phyloP scores from a whole-genome alignment of 64 coral and sea anemone genomes.

The Montipora efflorescens region DNA sequence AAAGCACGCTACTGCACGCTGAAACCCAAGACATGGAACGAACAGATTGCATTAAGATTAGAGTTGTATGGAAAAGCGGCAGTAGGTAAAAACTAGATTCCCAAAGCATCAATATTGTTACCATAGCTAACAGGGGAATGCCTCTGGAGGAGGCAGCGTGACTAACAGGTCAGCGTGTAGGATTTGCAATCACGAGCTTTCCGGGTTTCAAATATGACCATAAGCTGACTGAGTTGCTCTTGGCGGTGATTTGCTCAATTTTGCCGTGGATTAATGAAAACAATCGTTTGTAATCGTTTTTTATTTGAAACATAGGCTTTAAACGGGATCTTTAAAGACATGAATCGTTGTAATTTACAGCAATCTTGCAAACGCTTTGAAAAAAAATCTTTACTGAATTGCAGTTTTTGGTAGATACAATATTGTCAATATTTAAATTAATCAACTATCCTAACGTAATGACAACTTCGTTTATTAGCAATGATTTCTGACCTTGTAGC shows the following conservation, averaged over 20 bases:
- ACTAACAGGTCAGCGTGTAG: too few relatives aligned
- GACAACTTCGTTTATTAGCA: too few relatives aligned
- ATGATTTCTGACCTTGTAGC: neutral
- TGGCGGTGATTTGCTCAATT: too few relatives aligned
- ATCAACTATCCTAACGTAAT: too few relatives aligned
- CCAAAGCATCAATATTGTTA: too few relatives aligned
- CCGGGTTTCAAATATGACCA: neutral
- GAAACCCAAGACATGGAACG: constrained; percentile 94
- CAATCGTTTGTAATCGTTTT: neutral
- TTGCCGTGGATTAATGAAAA: neutral
- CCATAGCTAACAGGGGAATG: too few relatives aligned
- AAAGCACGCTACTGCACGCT: constrained; percentile 56
- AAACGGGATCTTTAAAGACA: too few relatives aligned
- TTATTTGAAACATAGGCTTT: neutral
- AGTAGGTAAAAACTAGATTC: constrained; percentile 12
- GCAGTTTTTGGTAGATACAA: neutral
- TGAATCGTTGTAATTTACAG: too few relatives aligned
- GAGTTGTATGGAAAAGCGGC: constrained; percentile 67
- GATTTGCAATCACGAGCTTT: too few relatives aligned
- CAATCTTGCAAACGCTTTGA: neutral
- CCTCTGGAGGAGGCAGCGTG: too few relatives aligned
- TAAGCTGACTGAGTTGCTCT: too few relatives aligned
- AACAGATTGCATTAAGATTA: constrained; percentile 88
- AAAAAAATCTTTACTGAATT: neutral
- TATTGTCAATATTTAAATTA: neutral